These are phyloP conservation scores for Tapirus indicus DNA, from an alignment of 2,797 vertebrate genomes.

Conservation along the genomic window DNA sequence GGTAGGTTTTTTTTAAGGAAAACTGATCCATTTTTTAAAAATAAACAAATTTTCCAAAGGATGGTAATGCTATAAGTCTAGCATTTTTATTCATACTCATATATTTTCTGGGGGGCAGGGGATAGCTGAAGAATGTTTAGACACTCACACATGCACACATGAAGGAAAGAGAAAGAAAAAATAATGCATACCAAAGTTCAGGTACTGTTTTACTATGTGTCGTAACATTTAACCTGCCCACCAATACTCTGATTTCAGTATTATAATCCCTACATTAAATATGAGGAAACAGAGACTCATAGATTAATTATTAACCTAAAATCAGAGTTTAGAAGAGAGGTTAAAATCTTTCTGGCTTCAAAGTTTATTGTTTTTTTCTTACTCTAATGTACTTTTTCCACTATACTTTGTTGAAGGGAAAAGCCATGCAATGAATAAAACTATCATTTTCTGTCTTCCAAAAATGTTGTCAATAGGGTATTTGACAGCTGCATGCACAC, in stretches of 20 bases:
- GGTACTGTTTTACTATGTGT: neutral
- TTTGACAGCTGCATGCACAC: neutral
- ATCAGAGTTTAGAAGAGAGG: neutral
- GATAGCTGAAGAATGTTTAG: neutral
- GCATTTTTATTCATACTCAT: neutral
- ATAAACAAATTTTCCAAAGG: neutral
- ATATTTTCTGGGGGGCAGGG: neutral
- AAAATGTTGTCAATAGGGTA: neutral
- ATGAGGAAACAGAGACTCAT: neutral
- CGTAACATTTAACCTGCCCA: neutral
- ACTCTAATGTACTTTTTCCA: neutral
- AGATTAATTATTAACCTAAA: neutral
- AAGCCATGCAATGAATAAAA: neutral
- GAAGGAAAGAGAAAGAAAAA: neutral
- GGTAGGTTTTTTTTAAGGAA: neutral
- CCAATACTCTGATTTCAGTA: neutral
- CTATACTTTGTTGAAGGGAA: neutral
- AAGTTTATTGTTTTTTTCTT: neutral
- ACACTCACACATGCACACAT: neutral
- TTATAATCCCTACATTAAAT: neutral
- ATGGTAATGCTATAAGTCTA: neutral
- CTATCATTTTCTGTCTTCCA: neutral
- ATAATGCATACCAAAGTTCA: neutral
- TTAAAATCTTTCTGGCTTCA: neutral
- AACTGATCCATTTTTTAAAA: neutral